These are phyloP conservation scores for Blomia tropicalis DNA, from an alignment of 2,888 invertebrate genomes.

Conservation along the genomic window DNA sequence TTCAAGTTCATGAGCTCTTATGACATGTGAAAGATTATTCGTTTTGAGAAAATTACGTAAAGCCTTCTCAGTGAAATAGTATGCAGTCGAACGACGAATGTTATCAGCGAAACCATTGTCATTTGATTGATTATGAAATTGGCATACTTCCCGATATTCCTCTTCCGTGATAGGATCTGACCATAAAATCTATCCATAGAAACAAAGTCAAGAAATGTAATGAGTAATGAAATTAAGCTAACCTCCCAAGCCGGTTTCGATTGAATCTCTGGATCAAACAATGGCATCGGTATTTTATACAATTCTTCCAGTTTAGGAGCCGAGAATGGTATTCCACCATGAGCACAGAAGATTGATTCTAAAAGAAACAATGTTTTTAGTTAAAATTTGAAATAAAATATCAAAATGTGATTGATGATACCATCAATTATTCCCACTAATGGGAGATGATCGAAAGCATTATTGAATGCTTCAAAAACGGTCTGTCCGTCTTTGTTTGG, in stretches of 20 bases:
- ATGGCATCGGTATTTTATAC: constrained; percentile 48
- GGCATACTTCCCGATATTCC: constrained; percentile 16
- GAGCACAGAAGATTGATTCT: constrained; percentile 19
- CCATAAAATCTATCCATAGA: constrained; percentile 45
- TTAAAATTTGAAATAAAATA: too few species aligned
- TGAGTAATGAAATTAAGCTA: not conserved
- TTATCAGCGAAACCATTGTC: not conserved
- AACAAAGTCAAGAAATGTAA: not conserved
- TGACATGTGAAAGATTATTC: constrained; percentile 1
- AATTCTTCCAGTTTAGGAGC: not conserved
- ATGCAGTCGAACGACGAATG: not conserved
- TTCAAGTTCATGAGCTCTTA: constrained; percentile 5
- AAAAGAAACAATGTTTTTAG: too few species aligned
- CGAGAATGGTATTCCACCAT: constrained; percentile 19
- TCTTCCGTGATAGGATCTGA: constrained; percentile 42
- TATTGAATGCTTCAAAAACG: constrained; percentile 5
- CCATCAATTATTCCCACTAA: constrained; percentile 19
- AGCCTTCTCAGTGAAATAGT: constrained; percentile 11
- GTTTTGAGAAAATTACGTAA: constrained; percentile 6
- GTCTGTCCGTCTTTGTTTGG: not conserved
- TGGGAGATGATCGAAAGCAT: constrained; percentile 16
- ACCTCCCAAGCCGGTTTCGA: constrained; percentile 50
- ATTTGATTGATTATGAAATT: constrained; percentile 4
- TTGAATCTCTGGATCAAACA: constrained; percentile 49
- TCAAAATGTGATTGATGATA: too few species aligned